Evolutionary conservation across 2,888 invertebrate species (phyloP), one percentile per base, ranked within the genome.

Genomic region (Crepidodera aurea): DNA sequence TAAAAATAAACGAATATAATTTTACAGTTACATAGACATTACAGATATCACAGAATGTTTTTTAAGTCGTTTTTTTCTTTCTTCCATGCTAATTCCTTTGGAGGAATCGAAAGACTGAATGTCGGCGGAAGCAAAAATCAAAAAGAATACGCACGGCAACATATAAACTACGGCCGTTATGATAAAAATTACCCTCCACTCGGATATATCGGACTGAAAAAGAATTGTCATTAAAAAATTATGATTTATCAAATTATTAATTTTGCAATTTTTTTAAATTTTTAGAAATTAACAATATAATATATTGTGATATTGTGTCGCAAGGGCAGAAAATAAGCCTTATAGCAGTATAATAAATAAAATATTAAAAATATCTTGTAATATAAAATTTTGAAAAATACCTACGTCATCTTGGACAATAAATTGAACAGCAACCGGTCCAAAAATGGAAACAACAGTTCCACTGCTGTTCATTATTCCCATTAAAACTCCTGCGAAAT

Each of bases 181-280:
- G n/a, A 67, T 60, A 50, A 70, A 70, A 58, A 68, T 66, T 12
- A 62, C 66, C 8, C 63, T 62, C 70, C 70, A 70, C 25, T 67
- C 44, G 2, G 40, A 18, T 60, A 65, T 70, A 15, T 70, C 64
- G 4, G 55, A 54, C 70, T 70, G 53, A 44, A 48, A 48, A 37
- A 3, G n/a, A n/a, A n/a, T n/a, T n/a, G n/a, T n/a, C n/a, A n/a
- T n/a, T n/a, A n/a, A n/a, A n/a, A n/a, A n/a, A n/a, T n/a, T n/a
- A n/a, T n/a, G n/a, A n/a, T n/a, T n/a, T n/a, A n/a, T n/a, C n/a
- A n/a, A n/a, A n/a, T n/a, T n/a, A n/a, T n/a, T n/a, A n/a, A n/a
- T n/a, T n/a, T n/a, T n/a, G n/a, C n/a, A n/a, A n/a, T n/a, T n/a
- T n/a, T n/a, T n/a, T n/a, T n/a, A n/a, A n/a, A n/a, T n/a, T n/a